phyloP scores from a whole-genome alignment of 2,888 invertebrate genomes.

The Euspilapteryx auroguttella region DNA sequence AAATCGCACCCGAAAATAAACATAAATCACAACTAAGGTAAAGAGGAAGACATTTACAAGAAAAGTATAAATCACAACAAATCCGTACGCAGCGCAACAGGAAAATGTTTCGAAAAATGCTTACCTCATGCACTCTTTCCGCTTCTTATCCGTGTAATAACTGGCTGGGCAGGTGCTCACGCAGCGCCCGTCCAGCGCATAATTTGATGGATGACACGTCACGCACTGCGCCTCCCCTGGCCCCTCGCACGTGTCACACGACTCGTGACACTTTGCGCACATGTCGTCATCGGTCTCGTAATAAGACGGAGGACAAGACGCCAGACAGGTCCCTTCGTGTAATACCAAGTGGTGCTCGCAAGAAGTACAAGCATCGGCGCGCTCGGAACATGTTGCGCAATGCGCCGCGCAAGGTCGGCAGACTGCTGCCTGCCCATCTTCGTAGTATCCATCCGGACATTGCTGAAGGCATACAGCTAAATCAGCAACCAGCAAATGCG shows the following conservation, averaged over 20 bases:
- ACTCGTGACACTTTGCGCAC: conserved; percentile 77
- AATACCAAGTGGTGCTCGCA: conserved; percentile 88
- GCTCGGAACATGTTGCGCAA: conserved; percentile 82
- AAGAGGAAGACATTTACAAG: too few species aligned
- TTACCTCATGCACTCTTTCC: conserved; percentile 74
- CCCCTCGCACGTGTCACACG: conserved; percentile 81
- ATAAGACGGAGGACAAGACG: conserved; percentile 79
- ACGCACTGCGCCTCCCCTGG: conserved; percentile 79
- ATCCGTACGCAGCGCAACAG: too few species aligned
- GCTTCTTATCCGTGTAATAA: conserved; percentile 75
- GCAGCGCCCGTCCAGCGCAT: conserved; percentile 73
- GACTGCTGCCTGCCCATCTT: conserved; percentile 72
- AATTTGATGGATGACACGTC: conserved; percentile 74
- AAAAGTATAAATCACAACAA: too few species aligned
- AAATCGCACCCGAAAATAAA: too few species aligned
- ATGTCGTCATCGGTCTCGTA: conserved; percentile 87
- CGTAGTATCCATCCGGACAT: conserved; percentile 89
- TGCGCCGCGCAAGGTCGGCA: conserved; percentile 86
- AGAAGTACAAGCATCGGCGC: conserved; percentile 81
- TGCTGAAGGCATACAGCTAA: conserved; percentile 84
- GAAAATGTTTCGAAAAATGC: too few species aligned
- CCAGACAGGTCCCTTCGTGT: conserved; percentile 78
- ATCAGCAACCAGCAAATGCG: conserved; percentile 81
- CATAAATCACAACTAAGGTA: too few species aligned
- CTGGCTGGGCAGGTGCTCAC: conserved; percentile 72